Base-by-base conservation (phyloP, 1,140 invertebrate genomes). In the Calycopis cecrops region DNA sequence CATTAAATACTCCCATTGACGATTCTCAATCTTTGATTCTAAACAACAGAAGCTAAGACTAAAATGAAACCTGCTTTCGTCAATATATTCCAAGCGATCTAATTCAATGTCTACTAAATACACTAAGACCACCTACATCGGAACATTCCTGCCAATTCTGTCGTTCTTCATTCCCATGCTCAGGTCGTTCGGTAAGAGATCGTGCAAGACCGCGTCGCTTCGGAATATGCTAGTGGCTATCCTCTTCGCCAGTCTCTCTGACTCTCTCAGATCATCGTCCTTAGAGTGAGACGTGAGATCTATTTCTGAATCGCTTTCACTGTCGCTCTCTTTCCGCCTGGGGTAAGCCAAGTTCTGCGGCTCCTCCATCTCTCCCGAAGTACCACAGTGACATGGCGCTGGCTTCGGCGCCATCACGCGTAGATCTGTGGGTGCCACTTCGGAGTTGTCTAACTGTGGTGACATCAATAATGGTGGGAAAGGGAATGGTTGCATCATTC, bases 201-300 rank as follows among this genome's bases (percentile, higher is more conserved):
- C 87, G 44, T 88, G 80, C 51, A 88, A 57, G 4, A 88, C 75
- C 4, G 82, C 79, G 10, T 85, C 78, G 54, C 73, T 79, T 67
- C 82, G 71, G 55, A 84, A 85, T 35, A 87, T 85, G 52, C 78
- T 84, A 0, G 79, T 84, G 0, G 80, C 82, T 69, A 87, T 85
- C 50, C 79, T 72, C 35, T 78, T 87, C 14, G 84, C 84, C 21
- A 85, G 59, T 52, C 81, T 58, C 47, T 87, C 84, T 0, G 84
- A 85, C 60, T 87, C 82, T n/a, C 81, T 72, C 11, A 86, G 57
- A 58, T 84, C 76, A 12, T 88, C 87, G 33, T 88, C 87, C 65
- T 87, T 87, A 1, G 83, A 85, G 57, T 88, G 85, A 9, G 87
- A 88, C 0, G 87, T 88, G 0, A 88, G 70, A 77, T 88, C 85